Percentiles rank a stretch among this genome's conserved stretches.
phyloP scores from a whole-genome alignment of 2,888 invertebrate species.

The Cephus spinipes region DNA sequence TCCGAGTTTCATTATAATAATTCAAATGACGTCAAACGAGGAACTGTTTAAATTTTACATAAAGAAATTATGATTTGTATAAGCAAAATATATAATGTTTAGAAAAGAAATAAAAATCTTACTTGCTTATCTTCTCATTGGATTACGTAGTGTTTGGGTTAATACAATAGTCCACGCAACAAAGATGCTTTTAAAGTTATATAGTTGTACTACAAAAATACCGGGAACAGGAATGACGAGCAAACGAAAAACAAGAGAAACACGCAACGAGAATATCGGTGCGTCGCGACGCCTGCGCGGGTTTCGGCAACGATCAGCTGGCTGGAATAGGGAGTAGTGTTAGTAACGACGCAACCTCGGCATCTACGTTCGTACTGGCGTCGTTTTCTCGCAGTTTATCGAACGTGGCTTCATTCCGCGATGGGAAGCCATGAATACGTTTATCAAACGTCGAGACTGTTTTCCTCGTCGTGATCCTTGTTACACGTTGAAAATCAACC shows the following conservation, averaged over 20 bases:
- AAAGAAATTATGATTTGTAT: background rate
- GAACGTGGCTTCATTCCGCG: background rate
- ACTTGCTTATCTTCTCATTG: background rate
- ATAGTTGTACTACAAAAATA: background rate
- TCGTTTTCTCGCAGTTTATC: background rate
- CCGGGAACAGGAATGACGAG: background rate
- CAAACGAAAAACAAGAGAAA: background rate
- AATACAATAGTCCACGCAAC: background rate
- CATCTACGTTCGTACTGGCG: slow-evolving; percentile 27
- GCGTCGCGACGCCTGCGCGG: slow-evolving; percentile 60
- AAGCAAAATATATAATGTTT: background rate
- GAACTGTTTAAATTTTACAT: background rate
- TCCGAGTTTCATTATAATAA: slow-evolving; percentile 52
- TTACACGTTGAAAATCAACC: background rate
- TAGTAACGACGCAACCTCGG: slow-evolving; percentile 29
- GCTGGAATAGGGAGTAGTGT: slow-evolving; percentile 36
- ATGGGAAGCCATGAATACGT: background rate
- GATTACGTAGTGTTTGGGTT: background rate
- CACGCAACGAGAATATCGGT: background rate
- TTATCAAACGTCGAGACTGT: background rate
- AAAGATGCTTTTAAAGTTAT: background rate
- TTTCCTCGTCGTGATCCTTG: background rate
- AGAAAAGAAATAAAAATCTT: background rate
- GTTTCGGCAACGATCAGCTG: slow-evolving; percentile 63
- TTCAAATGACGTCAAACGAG: background rate